phyloP scores from a whole-genome alignment of 1,140 invertebrate genomes.

The Leptinotarsa lineolata region DNA sequence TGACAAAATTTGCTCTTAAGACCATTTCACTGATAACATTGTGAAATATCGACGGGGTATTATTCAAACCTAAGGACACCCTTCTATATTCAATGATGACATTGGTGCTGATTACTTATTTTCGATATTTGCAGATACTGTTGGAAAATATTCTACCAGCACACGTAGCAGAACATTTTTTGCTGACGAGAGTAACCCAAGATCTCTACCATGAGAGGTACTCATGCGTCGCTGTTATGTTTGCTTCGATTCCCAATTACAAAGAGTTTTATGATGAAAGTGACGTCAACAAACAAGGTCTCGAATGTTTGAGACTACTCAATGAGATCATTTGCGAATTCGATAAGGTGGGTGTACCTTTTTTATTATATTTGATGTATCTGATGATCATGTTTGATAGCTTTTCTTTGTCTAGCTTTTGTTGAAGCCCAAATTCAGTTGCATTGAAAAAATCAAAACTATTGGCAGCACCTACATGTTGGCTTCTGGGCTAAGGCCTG shows the following conservation, averaged over 20 bases:
- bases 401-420: slow-evolving; percentile 64
- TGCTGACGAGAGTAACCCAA: slow-evolving; percentile 70
- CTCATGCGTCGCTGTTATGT: slow-evolving; percentile 94
- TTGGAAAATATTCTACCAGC: slow-evolving; percentile 96
- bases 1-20: too few relatives aligned
- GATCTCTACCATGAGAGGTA: slow-evolving; percentile 95
- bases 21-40: too few relatives aligned
- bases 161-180: slow-evolving; percentile 93
- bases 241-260: slow-evolving; percentile 97
- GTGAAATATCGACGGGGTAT: too few relatives aligned
- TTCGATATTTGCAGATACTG: slow-evolving; percentile 64
- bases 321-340: slow-evolving; percentile 99
- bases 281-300: slow-evolving; percentile 94
- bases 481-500: slow-evolving; percentile 88
- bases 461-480: slow-evolving; percentile 99
- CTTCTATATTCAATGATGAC: too few relatives aligned
- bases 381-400: background rate
- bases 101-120: background rate
- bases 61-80: too few relatives aligned
- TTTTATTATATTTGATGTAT: background rate
- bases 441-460: slow-evolving; percentile 98
- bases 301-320: slow-evolving; percentile 91
- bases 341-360: slow-evolving; percentile 77
- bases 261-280: slow-evolving; percentile 98
- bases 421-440: slow-evolving; percentile 92